Evolutionary conservation across 2,797 vertebrate species (phyloP).

Genomic region (Acipenser transmontanus): DNA sequence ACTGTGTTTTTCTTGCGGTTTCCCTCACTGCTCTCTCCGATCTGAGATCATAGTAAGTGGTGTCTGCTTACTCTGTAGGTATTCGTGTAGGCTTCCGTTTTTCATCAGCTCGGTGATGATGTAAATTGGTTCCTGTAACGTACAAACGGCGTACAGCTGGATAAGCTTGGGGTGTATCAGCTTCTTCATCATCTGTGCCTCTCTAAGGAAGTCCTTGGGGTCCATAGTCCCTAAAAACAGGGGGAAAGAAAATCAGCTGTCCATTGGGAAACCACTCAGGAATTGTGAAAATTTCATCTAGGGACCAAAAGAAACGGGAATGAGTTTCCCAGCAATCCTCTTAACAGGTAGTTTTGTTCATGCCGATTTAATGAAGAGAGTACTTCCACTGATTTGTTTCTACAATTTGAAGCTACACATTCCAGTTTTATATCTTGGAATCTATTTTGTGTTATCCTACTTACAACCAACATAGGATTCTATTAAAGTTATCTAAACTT

Average conservation of each 20-base stretch:
- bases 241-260: slow-evolving; percentile 41
- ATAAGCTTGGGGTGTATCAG: slow-evolving; percentile 88
- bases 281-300: slow-evolving; percentile 27
- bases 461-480: too few relatives aligned
- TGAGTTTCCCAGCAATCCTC: too few relatives aligned
- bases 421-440: too few relatives aligned
- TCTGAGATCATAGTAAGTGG: neutral
- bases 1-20: too few relatives aligned
- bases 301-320: too few relatives aligned
- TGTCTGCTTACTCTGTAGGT: slow-evolving; percentile 79
- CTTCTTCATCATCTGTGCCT: slow-evolving; percentile 91
- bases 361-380: too few relatives aligned
- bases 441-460: too few relatives aligned
- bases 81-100: slow-evolving; percentile 82
- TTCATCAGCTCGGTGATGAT: slow-evolving; percentile 97
- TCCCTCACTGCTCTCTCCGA: neutral
- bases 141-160: slow-evolving; percentile 94
- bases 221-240: slow-evolving; percentile 64
- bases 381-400: too few relatives aligned
- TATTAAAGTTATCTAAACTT: too few relatives aligned
- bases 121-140: slow-evolving; percentile 86
- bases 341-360: too few relatives aligned
- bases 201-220: slow-evolving; percentile 78
- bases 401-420: too few relatives aligned
- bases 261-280: slow-evolving; percentile 32